phyloP scores from a whole-genome alignment of 2,888 invertebrate genomes.

The Tenodera sinensis region DNA sequence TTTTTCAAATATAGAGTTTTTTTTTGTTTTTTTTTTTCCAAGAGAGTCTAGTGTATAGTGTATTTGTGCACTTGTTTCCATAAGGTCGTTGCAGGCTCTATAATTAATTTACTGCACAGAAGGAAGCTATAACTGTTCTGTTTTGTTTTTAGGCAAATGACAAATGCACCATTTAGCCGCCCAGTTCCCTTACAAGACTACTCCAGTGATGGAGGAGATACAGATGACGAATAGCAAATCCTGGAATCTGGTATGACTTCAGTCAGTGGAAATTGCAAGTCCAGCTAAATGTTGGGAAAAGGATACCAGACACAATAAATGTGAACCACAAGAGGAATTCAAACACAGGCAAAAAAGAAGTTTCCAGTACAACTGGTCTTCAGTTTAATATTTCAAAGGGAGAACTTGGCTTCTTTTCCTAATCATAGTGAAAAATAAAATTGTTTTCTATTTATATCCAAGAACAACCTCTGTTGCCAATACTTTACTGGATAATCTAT shows the following conservation, averaged over 20 bases:
- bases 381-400: background rate
- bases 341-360: background rate
- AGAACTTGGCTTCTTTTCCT: background rate
- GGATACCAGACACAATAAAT: background rate
- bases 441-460: conserved; percentile 5
- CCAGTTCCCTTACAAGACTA: conserved; percentile 63
- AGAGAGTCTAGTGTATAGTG: too few relatives aligned
- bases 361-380: background rate
- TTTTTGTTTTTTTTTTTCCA: too few relatives aligned
- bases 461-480: background rate
- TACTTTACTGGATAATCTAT: background rate
- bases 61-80: background rate
- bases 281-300: background rate
- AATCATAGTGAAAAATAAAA: background rate
- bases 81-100: too few relatives aligned
- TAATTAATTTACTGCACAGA: background rate
- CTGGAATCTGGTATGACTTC: background rate
- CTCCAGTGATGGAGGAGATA: conserved; percentile 87
- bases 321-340: background rate
- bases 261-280: background rate
- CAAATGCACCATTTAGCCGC: conserved; percentile 49
- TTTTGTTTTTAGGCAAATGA: conserved; percentile 55
- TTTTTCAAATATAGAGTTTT: too few relatives aligned
- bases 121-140: background rate
- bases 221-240: conserved; percentile 74